Evolutionary conservation across 1,140 invertebrate genomes (phyloP).

Genomic region (Brachionus calyciflorus): DNA sequence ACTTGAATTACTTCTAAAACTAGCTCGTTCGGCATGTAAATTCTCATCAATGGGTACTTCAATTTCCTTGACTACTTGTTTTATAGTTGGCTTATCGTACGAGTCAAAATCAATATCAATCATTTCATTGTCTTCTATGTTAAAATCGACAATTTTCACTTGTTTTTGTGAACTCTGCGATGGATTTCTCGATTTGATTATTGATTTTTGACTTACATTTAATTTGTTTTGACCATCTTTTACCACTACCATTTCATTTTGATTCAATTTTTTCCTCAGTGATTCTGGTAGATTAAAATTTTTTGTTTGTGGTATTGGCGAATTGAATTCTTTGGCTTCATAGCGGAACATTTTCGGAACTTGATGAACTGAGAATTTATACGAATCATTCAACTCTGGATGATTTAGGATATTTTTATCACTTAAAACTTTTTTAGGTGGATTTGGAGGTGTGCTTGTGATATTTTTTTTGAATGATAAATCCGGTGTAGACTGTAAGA

Average conservation of each 20-base stretch:
- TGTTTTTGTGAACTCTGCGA: neutral
- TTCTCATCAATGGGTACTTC: neutral
- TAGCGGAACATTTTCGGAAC: constrained; percentile 27
- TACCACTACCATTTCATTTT: constrained; percentile 17
- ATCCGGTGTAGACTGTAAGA: neutral
- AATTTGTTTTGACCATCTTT: neutral
- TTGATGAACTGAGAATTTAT: constrained; percentile 17
- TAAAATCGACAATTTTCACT: neutral
- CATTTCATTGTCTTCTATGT: neutral
- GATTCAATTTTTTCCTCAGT: constrained; percentile 3
- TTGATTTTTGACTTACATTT: neutral
- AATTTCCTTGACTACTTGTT: neutral
- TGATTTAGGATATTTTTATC: neutral
- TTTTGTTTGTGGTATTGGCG: neutral
- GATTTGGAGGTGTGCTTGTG: neutral
- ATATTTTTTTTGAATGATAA: neutral
- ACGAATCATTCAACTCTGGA: constrained; percentile 1
- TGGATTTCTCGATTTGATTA: constrained; percentile 24
- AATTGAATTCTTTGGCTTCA: constrained; percentile 18
- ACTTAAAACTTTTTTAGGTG: neutral
- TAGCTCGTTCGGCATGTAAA: neutral
- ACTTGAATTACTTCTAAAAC: constrained; percentile 16
- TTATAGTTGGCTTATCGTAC: neutral
- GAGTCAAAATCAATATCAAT: constrained; percentile 21
- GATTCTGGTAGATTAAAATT: neutral